Percentiles rank a stretch among this genome's conserved stretches.
phyloP scores from a whole-genome alignment of 2,888 invertebrate species.

The Cantharis lateralis region DNA sequence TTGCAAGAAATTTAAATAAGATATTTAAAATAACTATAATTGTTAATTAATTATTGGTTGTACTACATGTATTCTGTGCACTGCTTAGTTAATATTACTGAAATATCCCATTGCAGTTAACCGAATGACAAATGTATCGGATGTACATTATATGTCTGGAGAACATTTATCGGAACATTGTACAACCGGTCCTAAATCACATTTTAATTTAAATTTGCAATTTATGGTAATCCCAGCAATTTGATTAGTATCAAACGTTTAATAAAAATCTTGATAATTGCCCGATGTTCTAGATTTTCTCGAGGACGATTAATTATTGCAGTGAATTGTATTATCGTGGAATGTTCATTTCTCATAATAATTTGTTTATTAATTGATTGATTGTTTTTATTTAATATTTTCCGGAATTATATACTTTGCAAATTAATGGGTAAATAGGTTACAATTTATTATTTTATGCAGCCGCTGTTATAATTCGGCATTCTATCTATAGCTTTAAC shows the following conservation, averaged over 20 bases:
- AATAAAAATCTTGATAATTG: background rate
- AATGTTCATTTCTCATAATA: background rate
- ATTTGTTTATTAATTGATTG: background rate
- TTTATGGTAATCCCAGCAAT: background rate
- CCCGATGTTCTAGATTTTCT: background rate
- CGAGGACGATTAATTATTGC: background rate
- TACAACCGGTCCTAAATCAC: background rate
- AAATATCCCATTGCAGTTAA: background rate
- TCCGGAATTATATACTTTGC: background rate
- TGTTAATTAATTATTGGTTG: background rate
- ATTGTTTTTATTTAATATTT: background rate
- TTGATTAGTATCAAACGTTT: background rate
- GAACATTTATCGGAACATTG: background rate
- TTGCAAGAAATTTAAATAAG: too few relatives aligned
- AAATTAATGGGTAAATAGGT: background rate
- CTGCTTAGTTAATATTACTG: background rate
- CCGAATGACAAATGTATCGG: background rate
- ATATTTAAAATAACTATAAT: background rate
- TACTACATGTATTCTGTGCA: background rate
- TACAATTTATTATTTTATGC: background rate
- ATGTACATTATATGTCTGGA: background rate
- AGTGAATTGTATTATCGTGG: background rate
- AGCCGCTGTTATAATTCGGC: background rate
- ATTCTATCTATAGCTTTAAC: background rate
- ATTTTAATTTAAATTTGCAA: background rate